These are phyloP conservation scores for Salvelinus sp. DNA, from an alignment of 2,113 vertebrate species.

Conservation along the genomic window DNA sequence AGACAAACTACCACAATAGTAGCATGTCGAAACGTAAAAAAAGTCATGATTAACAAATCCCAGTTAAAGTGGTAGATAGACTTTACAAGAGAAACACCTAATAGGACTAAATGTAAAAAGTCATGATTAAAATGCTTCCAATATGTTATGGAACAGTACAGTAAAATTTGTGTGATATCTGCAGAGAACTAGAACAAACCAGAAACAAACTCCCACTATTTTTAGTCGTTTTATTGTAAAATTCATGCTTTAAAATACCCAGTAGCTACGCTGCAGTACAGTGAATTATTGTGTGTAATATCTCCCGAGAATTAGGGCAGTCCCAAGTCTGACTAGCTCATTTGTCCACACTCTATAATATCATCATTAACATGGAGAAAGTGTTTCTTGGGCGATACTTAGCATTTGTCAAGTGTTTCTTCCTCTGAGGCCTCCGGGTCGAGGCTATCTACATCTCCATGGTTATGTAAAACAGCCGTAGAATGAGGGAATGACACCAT, in stretches of 20 bases:
- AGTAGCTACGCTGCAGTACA: neutral
- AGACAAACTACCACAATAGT: conserved; percentile 15
- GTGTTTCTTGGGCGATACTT: neutral
- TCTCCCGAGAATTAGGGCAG: neutral
- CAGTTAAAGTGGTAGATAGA: conserved; percentile 26
- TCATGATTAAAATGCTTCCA: neutral
- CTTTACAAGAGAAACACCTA: conserved; percentile 5
- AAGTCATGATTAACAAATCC: neutral
- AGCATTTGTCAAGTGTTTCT: conserved; percentile 5
- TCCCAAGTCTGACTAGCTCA: neutral
- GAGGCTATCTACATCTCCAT: neutral
- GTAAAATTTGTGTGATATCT: neutral
- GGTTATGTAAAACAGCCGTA: neutral
- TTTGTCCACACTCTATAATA: neutral
- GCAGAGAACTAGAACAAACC: no score
- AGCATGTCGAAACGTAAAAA: neutral
- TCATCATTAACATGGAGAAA: neutral
- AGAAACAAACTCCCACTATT: no score
- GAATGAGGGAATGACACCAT: neutral
- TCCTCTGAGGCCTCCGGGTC: neutral
- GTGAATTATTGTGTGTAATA: neutral
- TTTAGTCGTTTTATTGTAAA: conserved; percentile 6
- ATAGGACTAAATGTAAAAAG: neutral
- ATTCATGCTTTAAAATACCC: conserved; percentile 15
- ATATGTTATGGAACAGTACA: neutral